Conservation (phyloP, 2,797 vertebrate genomes). For the Squalus acanthias region DNA sequence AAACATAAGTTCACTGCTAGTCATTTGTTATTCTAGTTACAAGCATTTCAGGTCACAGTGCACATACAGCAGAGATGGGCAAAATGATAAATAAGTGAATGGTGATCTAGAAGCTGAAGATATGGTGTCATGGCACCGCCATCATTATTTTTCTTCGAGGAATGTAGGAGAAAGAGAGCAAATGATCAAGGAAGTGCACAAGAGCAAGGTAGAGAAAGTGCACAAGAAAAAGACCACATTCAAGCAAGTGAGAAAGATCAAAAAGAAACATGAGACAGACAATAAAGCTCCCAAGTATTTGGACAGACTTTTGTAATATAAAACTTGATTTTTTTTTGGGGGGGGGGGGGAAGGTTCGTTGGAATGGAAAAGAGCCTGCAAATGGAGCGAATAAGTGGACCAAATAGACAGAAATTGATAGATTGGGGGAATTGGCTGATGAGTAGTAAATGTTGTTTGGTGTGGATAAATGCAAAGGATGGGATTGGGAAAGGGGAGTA, state of each 20-base stretch:
- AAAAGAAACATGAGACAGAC: too few relatives aligned
- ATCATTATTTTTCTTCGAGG: background rate
- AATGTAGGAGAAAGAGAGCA: background rate
- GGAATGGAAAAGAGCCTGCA: background rate
- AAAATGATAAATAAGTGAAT: background rate
- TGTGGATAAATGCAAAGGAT: background rate
- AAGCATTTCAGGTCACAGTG: background rate
- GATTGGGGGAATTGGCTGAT: background rate
- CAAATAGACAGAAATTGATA: background rate
- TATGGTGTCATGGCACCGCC: background rate
- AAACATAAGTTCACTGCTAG: background rate
- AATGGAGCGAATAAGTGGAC: background rate
- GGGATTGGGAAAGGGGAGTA: background rate
- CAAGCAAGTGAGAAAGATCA: too few relatives aligned
- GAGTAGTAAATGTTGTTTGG: background rate
- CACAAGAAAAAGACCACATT: too few relatives aligned
- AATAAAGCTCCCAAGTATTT: background rate
- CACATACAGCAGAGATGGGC: background rate
- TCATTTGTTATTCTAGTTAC: background rate
- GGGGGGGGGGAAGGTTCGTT: background rate
- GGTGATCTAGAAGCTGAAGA: background rate
- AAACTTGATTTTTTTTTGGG: background rate
- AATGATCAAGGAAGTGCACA: background rate
- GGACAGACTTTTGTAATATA: background rate
- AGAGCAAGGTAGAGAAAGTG: background rate